Percentiles rank a stretch among this genome's conserved stretches.
These are phyloP conservation scores for Habrosyne pyritoides DNA, from an alignment of 2,888 invertebrate genomes.

Conservation along the genomic window DNA sequence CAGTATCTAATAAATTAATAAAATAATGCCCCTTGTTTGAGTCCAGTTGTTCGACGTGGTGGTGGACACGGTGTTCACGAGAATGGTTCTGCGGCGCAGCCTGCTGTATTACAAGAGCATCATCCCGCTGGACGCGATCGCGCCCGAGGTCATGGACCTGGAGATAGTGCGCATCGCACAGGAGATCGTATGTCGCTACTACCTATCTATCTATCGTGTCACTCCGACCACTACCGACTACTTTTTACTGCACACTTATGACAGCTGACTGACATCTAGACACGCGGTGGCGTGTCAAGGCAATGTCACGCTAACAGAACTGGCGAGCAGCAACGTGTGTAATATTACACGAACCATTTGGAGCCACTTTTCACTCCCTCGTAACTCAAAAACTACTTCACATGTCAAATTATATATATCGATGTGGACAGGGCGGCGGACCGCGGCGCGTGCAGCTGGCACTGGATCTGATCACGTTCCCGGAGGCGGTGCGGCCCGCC, in stretches of 20 bases:
- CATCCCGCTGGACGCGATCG: slow-evolving; percentile 95
- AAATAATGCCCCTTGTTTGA: background rate
- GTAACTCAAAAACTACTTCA: too few relatives aligned
- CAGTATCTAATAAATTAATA: background rate
- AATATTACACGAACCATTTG: too few relatives aligned
- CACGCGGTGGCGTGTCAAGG: too few relatives aligned
- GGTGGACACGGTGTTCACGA: slow-evolving; percentile 93
- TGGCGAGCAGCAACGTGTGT: too few relatives aligned
- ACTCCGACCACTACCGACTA: too few relatives aligned
- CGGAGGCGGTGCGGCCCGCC: slow-evolving; percentile 86
- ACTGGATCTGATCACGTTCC: slow-evolving; percentile 89
- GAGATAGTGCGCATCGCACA: slow-evolving; percentile 86
- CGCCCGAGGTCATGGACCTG: slow-evolving; percentile 84
- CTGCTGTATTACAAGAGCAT: slow-evolving; percentile 92
- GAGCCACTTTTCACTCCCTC: too few relatives aligned
- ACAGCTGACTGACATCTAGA: too few relatives aligned
- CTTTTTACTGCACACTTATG: too few relatives aligned
- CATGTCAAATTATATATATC: too few relatives aligned
- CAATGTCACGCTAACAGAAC: too few relatives aligned
- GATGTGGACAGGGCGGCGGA: slow-evolving; percentile 86
- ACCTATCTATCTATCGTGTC: background rate
- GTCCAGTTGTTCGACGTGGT: slow-evolving; percentile 94
- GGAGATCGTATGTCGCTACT: slow-evolving; percentile 80
- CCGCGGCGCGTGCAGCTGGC: slow-evolving; percentile 92
- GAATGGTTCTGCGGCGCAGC: slow-evolving; percentile 93